These are phyloP conservation scores for Mobula hypostoma DNA, from an alignment of 2,113 vertebrate genomes.

Conservation along the genomic window DNA sequence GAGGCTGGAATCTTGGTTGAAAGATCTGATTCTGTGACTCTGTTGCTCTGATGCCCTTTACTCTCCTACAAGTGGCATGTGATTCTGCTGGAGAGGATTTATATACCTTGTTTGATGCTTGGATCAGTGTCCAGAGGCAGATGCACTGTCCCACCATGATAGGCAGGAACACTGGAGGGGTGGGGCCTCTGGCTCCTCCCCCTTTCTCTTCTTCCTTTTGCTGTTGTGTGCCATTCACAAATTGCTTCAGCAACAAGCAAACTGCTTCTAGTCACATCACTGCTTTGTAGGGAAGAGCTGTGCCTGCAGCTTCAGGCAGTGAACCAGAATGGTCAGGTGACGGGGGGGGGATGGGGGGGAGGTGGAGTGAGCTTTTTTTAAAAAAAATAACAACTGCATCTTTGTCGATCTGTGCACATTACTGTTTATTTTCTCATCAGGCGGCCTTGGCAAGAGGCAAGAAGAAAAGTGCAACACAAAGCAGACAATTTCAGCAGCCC, in stretches of 20 bases:
- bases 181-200: too few relatives aligned
- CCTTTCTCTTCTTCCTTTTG: too few relatives aligned
- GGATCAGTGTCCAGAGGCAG: too few relatives aligned
- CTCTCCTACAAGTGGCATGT: too few relatives aligned
- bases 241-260: not conserved
- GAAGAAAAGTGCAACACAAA: conserved; percentile 41
- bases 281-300: not conserved
- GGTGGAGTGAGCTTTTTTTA: not conserved
- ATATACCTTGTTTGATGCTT: too few relatives aligned
- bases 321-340: not conserved
- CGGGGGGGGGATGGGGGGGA: not conserved
- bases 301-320: not conserved
- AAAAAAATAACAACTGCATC: conserved; percentile 35
- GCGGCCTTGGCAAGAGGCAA: conserved; percentile 44
- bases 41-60: too few relatives aligned
- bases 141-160: too few relatives aligned
- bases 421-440: conserved; percentile 49
- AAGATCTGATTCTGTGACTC: too few relatives aligned
- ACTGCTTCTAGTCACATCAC: not conserved
- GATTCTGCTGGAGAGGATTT: too few relatives aligned
- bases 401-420: conserved; percentile 50
- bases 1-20: too few relatives aligned
- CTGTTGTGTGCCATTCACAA: not conserved
- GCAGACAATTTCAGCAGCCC: not conserved
- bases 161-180: too few relatives aligned